Evolutionary conservation across 1,140 invertebrate species (phyloP).

Genomic region (Drosophila erecta): DNA sequence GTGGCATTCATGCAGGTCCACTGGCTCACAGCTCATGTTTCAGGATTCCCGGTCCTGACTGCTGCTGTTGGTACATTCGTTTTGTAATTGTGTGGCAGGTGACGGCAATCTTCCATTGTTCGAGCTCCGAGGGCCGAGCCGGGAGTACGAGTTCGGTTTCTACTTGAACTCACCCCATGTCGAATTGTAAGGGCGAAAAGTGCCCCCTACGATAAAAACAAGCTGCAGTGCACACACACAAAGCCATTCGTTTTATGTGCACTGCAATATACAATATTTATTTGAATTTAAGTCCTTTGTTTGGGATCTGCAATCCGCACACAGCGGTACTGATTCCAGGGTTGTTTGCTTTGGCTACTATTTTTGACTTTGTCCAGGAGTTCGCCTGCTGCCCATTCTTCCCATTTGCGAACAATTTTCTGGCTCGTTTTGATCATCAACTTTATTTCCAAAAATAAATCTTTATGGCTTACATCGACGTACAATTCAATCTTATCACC

Average conservation of each 20-base stretch:
- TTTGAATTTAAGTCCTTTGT: conserved; percentile 83
- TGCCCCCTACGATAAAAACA: conserved; percentile 80
- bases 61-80: conserved; percentile 67
- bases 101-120: conserved; percentile 83
- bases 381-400: conserved; percentile 22
- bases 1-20: conserved; percentile 83
- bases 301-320: conserved; percentile 76
- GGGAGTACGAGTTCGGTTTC: conserved; percentile 30
- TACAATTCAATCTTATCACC: conserved; percentile 71
- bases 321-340: conserved; percentile 46
- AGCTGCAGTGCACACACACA: conserved; percentile 59
- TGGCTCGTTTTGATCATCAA: conserved; percentile 61
- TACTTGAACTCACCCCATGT: conserved; percentile 81
- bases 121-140: conserved; percentile 14
- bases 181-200: conserved; percentile 80
- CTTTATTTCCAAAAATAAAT: conserved; percentile 76
- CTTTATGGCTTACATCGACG: conserved; percentile 64
- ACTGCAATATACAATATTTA: conserved; percentile 83
- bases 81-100: conserved; percentile 84
- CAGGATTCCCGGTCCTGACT: conserved; percentile 50
- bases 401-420: conserved; percentile 21
- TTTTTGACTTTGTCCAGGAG: conserved; percentile 50
- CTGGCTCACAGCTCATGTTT: conserved; percentile 71
- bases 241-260: conserved; percentile 74
- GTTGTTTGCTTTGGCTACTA: conserved; percentile 78